Conservation (phyloP, 2,888 invertebrate species). For the Nudaria mundana region DNA sequence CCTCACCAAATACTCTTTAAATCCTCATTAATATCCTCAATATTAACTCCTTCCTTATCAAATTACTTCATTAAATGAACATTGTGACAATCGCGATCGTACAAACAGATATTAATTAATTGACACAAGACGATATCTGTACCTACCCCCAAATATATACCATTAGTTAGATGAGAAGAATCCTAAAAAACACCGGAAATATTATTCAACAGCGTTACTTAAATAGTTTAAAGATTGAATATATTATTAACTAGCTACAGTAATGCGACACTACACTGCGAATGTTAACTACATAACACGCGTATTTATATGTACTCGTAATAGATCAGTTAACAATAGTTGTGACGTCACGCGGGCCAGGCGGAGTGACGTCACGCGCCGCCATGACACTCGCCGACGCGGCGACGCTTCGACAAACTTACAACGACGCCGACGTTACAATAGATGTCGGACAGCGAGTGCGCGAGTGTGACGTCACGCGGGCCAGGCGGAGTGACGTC, state of each 20-base stretch:
- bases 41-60: background rate
- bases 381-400: no score
- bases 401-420: no score
- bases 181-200: conserved; percentile 42
- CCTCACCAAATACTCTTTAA: conserved; percentile 4
- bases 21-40: conserved; percentile 8
- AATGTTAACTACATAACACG: conserved; percentile 73
- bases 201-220: conserved; percentile 57
- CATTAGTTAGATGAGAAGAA: conserved; percentile 65
- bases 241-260: conserved; percentile 67
- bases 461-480: no score
- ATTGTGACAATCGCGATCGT: conserved; percentile 28
- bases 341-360: no score
- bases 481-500: no score
- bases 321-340: conserved; percentile 58
- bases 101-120: conserved; percentile 53
- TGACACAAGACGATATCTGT: conserved; percentile 75
- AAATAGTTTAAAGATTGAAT: conserved; percentile 70
- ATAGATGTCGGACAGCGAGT: no score
- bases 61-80: background rate
- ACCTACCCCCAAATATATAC: conserved; percentile 67
- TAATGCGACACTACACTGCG: conserved; percentile 59
- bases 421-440: no score
- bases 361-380: no score
- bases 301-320: conserved; percentile 55